Evolutionary conservation across 2,888 invertebrate genomes (phyloP), one percentile per base, ranked within the genome.

Genomic region (Xanthorhoe designata): DNA sequence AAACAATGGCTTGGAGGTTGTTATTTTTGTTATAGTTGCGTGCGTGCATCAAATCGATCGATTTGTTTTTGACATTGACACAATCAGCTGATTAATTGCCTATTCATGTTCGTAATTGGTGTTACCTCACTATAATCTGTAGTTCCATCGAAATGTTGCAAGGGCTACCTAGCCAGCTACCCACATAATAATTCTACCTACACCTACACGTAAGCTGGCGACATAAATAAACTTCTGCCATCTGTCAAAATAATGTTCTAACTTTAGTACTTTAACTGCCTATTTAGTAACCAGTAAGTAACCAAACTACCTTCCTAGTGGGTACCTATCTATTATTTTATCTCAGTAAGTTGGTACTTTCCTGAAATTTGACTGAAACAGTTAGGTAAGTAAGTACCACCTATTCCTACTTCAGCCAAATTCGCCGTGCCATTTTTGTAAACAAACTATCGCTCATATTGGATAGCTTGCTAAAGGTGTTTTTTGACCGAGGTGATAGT

Each of bases 61-160:
- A 73, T 74, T 74, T 77, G 74, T 77, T 75, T 74, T 68, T 71
- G 72, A 70, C 76, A 79, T 79, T 56, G 68, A 70, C 72, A 69
- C 61, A 61, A 61, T 50, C 64, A 62, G 59, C 47, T 70, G 68
- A 65, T 66, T 69, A 58, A 71, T 71, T 62, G 50, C 67, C 62
- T 68, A 64, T 71, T 61, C 51, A 38, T 42, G 60, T 49, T 50
- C 60, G 57, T 51, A 55, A 69, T 61, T 32, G 50, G 19, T 13
- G 63, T 64, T 66, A 57, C 47, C 18, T 52, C 50, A 61, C 18
- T 18, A 17, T 18, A 57, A 66, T 64, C 61, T 32, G 17, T 64
- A 29, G 61, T 58, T 64, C n/a, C 57, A 66, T 67, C 57, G 47
- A 61, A 49, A 66, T 70, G 62, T 71, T 63, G 69, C 61, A 66